phyloP scores from a whole-genome alignment of 1,140 invertebrate species.

The Drosophila eugracilis region DNA sequence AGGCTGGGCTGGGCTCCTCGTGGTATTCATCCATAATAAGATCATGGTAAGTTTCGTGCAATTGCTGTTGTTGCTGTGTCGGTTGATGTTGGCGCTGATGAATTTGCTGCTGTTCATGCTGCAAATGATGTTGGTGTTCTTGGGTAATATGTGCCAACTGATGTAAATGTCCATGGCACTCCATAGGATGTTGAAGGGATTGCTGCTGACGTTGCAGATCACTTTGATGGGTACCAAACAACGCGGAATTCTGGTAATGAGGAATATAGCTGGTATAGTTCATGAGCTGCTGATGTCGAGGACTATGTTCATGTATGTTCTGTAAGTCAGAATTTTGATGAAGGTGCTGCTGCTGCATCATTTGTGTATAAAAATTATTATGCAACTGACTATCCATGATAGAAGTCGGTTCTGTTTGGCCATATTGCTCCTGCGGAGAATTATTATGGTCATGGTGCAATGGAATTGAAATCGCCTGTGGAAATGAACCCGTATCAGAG shows the following conservation, averaged over 20 bases:
- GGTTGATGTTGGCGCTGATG: conserved; percentile 17
- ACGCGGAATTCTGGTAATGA: conserved; percentile 53
- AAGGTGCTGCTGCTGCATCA: conserved; percentile 63
- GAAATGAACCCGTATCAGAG: conserved; percentile 16
- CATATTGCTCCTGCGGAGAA: conserved; percentile 42
- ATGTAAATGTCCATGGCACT: conserved; percentile 43
- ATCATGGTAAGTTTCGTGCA: conserved; percentile 65
- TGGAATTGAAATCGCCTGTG: conserved; percentile 42
- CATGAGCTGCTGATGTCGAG: conserved; percentile 49
- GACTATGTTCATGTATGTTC: conserved; percentile 43
- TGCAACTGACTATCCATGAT: conserved; percentile 22
- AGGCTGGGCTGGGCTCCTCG: conserved; percentile 62
- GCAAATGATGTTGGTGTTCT: conserved; percentile 10
- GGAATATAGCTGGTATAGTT: conserved; percentile 54
- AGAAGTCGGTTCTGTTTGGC: conserved; percentile 32
- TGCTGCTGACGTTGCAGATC: conserved; percentile 28
- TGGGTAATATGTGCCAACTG: conserved; percentile 16
- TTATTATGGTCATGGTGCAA: conserved; percentile 39
- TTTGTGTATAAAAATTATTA: conserved; percentile 51
- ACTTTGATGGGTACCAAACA: conserved; percentile 55
- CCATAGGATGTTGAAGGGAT: conserved; percentile 38
- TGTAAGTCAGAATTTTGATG: conserved; percentile 55
- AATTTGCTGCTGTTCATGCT: conserved; percentile 8
- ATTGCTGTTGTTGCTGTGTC: conserved; percentile 36
- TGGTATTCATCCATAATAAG: conserved; percentile 77